Percentiles rank a stretch among this genome's conserved stretches.
Evolutionary conservation across 2,888 invertebrate species (phyloP).

Genomic region (Sericinus montela): DNA sequence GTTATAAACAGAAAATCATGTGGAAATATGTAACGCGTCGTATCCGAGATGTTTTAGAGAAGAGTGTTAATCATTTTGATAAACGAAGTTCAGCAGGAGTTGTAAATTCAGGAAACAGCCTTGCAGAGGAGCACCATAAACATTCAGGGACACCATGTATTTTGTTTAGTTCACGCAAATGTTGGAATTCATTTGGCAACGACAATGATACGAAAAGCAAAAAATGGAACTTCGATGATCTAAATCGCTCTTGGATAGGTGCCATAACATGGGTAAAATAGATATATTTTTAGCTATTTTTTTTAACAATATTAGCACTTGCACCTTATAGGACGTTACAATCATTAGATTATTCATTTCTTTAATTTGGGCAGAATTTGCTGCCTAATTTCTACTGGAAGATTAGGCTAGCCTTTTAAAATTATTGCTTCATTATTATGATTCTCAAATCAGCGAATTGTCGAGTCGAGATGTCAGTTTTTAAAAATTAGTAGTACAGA

Average conservation of each 20-base stretch:
- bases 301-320: too few relatives aligned
- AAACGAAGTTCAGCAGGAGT: conserved; percentile 61
- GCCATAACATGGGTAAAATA: conserved; percentile 77
- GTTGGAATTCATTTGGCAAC: conserved; percentile 39
- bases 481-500: too few relatives aligned
- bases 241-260: conserved; percentile 68
- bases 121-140: conserved; percentile 45
- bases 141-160: conserved; percentile 37
- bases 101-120: conserved; percentile 39
- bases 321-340: too few relatives aligned
- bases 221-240: conserved; percentile 62
- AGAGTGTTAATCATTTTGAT: conserved; percentile 69
- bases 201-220: conserved; percentile 55
- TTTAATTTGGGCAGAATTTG: too few relatives aligned
- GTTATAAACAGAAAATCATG: conserved; percentile 42
- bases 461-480: too few relatives aligned
- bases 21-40: conserved; percentile 78
- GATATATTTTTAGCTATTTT: conserved; percentile 13
- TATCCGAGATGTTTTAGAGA: conserved; percentile 69
- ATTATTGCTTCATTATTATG: too few relatives aligned
- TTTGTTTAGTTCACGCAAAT: conserved; percentile 49
- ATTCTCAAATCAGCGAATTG: too few relatives aligned
- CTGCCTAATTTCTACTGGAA: too few relatives aligned
- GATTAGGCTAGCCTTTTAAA: too few relatives aligned
- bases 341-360: too few relatives aligned